phyloP scores from a whole-genome alignment of 1,140 invertebrate genomes.

The Hormaphis cornu region DNA sequence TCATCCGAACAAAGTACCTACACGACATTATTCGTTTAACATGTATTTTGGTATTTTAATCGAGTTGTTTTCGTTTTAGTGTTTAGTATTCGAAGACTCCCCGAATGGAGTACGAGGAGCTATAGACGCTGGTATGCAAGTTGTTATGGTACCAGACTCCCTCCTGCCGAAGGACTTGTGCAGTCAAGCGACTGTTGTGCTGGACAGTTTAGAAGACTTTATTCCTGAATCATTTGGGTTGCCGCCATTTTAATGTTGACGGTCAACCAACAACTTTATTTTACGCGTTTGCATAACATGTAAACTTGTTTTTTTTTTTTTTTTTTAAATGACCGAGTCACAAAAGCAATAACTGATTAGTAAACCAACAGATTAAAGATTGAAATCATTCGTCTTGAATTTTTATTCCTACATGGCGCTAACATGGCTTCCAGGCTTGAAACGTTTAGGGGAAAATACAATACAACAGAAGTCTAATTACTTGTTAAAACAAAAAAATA shows the following conservation, averaged over 20 bases:
- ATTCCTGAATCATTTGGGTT: slow-evolving; percentile 76
- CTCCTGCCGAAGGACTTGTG: slow-evolving; percentile 52
- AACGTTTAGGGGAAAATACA: no score
- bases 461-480: no score
- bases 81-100: slow-evolving; percentile 89
- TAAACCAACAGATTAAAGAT: no score
- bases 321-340: no score
- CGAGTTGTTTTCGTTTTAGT: slow-evolving; percentile 45
- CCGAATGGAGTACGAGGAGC: slow-evolving; percentile 79
- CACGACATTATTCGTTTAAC: neutral
- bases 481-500: no score
- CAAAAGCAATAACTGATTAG: no score
- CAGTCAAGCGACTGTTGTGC: slow-evolving; percentile 57
- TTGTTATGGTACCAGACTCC: slow-evolving; percentile 75
- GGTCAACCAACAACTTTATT: no score
- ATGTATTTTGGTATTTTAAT: neutral
- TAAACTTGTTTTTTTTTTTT: no score
- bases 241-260: slow-evolving; percentile 54
- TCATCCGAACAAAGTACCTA: slow-evolving; percentile 51
- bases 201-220: slow-evolving; percentile 69
- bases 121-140: slow-evolving; percentile 72
- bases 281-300: no score
- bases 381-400: no score
- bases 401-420: no score
- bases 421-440: no score